Evolutionary conservation across 2,888 invertebrate species (phyloP).

Genomic region (Chesias legatella): DNA sequence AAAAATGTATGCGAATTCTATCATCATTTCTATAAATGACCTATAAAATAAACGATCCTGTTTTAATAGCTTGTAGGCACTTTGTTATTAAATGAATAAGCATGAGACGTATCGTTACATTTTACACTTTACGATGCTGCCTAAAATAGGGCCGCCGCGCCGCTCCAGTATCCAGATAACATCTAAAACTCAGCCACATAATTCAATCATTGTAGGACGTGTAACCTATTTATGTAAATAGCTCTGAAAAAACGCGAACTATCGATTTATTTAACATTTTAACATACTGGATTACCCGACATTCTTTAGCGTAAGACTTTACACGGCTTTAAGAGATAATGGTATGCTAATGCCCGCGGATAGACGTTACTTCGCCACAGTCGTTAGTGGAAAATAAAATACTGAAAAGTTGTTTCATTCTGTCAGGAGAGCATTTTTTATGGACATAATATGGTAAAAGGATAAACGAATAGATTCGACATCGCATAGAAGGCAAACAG

Average conservation of each 20-base stretch:
- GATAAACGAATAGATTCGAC: constrained; percentile 5
- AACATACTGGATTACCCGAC: constrained; percentile 47
- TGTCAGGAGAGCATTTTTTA: constrained; percentile 7
- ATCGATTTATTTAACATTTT: constrained; percentile 46
- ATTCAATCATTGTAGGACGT: constrained; percentile 40
- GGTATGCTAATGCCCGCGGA: constrained; percentile 54
- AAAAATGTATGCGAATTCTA: constrained; percentile 39
- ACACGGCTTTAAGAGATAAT: constrained; percentile 58
- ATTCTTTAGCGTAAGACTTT: constrained; percentile 49
- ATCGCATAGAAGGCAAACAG: constrained; percentile 1
- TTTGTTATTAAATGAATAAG: constrained; percentile 34
- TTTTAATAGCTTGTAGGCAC: constrained; percentile 35
- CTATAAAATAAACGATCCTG: constrained; percentile 32
- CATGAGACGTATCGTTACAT: constrained; percentile 19
- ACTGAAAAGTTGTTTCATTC: constrained; percentile 30
- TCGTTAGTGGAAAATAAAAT: constrained; percentile 41
- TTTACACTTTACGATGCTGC: constrained; percentile 26
- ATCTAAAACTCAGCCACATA: constrained; percentile 26
- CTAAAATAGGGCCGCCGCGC: constrained; percentile 8
- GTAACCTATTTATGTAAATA: constrained; percentile 44
- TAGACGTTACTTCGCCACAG: constrained; percentile 40
- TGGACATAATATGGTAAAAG: constrained; percentile 4
- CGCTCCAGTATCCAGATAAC: constrained; percentile 11
- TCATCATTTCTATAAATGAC: constrained; percentile 30
- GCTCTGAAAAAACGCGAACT: constrained; percentile 35